These are phyloP conservation scores for Leucophenga montana DNA, from an alignment of 2,888 invertebrate genomes.

Conservation along the genomic window DNA sequence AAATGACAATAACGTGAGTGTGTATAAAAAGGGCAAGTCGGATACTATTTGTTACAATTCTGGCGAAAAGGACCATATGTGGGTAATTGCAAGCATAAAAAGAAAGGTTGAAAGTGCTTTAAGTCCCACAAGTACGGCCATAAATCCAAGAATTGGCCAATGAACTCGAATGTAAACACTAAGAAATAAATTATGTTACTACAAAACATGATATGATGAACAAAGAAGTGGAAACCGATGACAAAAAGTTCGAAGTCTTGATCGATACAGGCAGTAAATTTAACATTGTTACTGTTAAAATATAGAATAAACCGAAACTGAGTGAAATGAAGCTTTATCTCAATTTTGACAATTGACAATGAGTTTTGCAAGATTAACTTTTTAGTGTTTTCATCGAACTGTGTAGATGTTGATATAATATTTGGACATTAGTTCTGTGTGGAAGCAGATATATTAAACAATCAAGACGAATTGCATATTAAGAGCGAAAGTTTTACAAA, in stretches of 20 bases:
- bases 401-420: no score
- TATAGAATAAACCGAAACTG: background rate
- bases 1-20: background rate
- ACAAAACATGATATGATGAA: background rate
- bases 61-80: constrained; percentile 38
- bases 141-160: no score
- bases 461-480: no score
- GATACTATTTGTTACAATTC: constrained; percentile 35
- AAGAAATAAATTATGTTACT: background rate
- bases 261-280: background rate
- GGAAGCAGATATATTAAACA: no score
- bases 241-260: no score
- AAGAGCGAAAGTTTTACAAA: background rate
- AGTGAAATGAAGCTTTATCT: background rate
- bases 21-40: no score
- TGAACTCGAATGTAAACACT: background rate
- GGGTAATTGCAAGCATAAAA: constrained; percentile 31
- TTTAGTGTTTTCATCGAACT: no score
- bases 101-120: constrained; percentile 38
- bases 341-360: background rate
- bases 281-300: background rate
- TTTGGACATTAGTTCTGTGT: no score
- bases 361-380: no score
- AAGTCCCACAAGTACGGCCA: constrained; percentile 33
- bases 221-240: background rate